phyloP scores from a whole-genome alignment of 2,797 vertebrate genomes.

The Pseudomugil tenellus region DNA sequence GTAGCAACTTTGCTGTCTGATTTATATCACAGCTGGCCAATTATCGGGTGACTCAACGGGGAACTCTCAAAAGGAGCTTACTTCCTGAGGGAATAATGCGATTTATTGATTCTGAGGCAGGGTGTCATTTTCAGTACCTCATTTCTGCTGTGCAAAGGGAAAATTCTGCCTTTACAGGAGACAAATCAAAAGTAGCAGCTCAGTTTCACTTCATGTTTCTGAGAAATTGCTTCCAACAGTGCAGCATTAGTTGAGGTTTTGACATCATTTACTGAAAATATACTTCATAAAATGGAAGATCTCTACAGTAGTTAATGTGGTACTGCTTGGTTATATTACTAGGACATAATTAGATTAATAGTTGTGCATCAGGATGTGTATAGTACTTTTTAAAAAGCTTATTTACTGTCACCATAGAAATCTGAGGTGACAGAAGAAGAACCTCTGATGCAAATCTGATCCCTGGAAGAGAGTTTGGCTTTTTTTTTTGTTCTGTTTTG shows the following conservation, averaged over 20 bases:
- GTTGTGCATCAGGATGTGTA: neutral
- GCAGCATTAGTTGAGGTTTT: neutral
- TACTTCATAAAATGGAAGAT: neutral
- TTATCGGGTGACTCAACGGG: constrained; percentile 35
- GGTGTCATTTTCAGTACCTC: constrained; percentile 45
- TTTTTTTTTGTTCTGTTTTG: neutral
- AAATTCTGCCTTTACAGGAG: constrained; percentile 18
- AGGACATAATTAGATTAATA: neutral
- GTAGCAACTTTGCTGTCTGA: constrained; percentile 39
- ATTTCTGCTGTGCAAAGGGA: constrained; percentile 28
- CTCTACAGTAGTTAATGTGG: neutral
- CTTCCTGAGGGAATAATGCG: constrained; percentile 41
- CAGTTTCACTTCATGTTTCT: constrained; percentile 62
- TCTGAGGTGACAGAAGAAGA: neutral
- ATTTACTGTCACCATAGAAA: neutral
- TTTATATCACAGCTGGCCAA: constrained; percentile 55
- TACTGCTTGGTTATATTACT: neutral
- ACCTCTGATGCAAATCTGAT: neutral
- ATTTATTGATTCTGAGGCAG: constrained; percentile 52
- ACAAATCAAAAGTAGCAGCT: constrained; percentile 15
- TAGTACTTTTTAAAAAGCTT: neutral
- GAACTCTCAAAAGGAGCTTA: constrained; percentile 31
- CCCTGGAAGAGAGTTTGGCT: neutral
- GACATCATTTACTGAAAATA: neutral
- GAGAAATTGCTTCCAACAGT: constrained; percentile 20